Percentiles rank a stretch among this genome's conserved stretches.
phyloP scores from a whole-genome alignment of 2,113 vertebrate species.

The Heterotilapia buettikoferi region DNA sequence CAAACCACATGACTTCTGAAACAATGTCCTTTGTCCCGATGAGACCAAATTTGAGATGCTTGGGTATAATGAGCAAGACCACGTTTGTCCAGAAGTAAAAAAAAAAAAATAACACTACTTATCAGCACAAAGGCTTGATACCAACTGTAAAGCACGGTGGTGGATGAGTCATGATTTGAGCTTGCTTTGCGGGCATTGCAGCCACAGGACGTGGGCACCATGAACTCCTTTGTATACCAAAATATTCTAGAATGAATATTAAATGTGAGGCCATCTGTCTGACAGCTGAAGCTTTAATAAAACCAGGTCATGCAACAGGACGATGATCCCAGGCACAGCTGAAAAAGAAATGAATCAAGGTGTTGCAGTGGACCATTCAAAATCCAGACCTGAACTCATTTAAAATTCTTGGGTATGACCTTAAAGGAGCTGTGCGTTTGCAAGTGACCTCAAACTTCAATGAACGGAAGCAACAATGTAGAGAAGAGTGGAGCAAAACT shows the following conservation, averaged over 20 bases:
- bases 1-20: background rate
- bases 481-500: background rate
- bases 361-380: background rate
- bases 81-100: rapidly evolving
- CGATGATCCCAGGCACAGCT: rapidly evolving
- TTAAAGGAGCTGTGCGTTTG: background rate
- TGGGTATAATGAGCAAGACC: background rate
- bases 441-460: background rate
- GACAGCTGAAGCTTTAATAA: background rate
- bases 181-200: background rate
- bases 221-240: background rate
- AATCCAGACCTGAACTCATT: rapidly evolving
- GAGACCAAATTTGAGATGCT: background rate
- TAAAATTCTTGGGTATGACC: background rate
- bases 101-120: background rate
- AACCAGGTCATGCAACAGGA: background rate
- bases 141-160: background rate
- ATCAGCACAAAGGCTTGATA: background rate
- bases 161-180: background rate
- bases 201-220: background rate
- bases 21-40: rapidly evolving
- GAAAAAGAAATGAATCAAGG: background rate
- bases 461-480: too few species aligned
- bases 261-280: background rate
- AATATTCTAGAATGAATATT: background rate